Conservation (phyloP, 2,113 vertebrate species). For the Danionella cerebrum region DNA sequence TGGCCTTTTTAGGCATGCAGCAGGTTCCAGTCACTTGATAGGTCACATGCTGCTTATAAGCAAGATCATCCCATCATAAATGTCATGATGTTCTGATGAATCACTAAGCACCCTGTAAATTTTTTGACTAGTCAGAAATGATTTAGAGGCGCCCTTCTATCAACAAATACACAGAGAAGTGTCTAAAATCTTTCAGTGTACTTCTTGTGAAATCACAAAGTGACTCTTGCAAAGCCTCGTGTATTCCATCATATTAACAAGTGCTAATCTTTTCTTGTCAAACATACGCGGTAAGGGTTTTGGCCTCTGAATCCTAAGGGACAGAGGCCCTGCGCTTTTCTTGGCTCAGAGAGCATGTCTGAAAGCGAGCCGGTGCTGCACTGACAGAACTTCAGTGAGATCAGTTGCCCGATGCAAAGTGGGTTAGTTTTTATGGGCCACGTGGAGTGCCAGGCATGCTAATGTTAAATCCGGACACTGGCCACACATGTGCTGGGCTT, state of each 20-base stretch:
- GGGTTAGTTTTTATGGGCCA: constrained; percentile 46
- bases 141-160: background rate
- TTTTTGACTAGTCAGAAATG: background rate
- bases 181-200: background rate
- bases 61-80: constrained; percentile 28
- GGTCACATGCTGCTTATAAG: constrained; percentile 50
- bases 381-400: constrained; percentile 13
- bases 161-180: background rate
- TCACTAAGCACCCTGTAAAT: constrained; percentile 13
- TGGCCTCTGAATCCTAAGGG: constrained; percentile 7
- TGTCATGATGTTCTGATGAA: constrained; percentile 46
- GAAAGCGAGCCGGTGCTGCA: constrained; percentile 25
- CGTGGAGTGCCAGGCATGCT: constrained; percentile 31
- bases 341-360: constrained; percentile 10
- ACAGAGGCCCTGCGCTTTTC: background rate
- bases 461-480: constrained; percentile 42
- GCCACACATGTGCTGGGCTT: constrained; percentile 31
- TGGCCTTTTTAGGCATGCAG: constrained; percentile 38
- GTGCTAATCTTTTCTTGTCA: constrained; percentile 27
- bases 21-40: constrained; percentile 46
- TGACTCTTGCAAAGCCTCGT: no score
- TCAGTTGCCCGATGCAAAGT: background rate
- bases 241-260: constrained; percentile 10
- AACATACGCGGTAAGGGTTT: constrained; percentile 12
- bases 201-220: no score